Base-by-base conservation (phyloP, 2,797 vertebrate species). In the Enteromius thamalakanensis region DNA sequence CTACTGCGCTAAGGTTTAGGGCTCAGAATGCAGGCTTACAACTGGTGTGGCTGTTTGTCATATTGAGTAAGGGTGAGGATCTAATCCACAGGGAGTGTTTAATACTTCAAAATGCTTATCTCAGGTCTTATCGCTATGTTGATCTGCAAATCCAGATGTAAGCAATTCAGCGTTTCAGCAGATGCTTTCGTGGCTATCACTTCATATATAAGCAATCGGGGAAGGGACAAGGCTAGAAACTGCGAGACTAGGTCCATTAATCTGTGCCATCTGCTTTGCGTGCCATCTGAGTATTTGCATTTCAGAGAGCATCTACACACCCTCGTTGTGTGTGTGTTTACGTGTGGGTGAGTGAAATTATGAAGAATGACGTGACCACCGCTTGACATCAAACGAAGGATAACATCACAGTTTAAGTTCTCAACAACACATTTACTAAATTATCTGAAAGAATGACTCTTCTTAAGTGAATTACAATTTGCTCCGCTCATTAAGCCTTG, bases 281-380 rank as follows among this genome's bases (percentile, higher is more conserved):
- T 75, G 53, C 74, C 81, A 83, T 83, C 74, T 83, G 81, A 83
- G 51, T 83, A 77, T 83, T 83, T 83, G 64, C 81, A 83, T 83
- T 83, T 83, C 74, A 77, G 64, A 82, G 72, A 83, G 71, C 47
- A 47, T 72, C 68, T 62, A 29, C 79, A 69, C 69, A 55, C 19
- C 69, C 29, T 72, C 40, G 0, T 29, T 40, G 60, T 49, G 58
- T 67, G 64, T 67, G 37, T 40, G 10, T 3, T 55, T 65, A 62
- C 21, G 17, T 40, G 58, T 67, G 80, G 55, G 58, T 26, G 49
- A 70, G 64, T 17, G 72, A 83, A 83, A 60, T 60, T 69, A 77
- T 62, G 74, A 40, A 77, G 74, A 83, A 34, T 76, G 81, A 77
- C 74, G 17, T 83, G 81, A 83, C 81, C 81, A 60, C 37, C 26